Base-by-base conservation (phyloP, 2,113 vertebrate species). In the Oryctolagus cuniculus region DNA sequence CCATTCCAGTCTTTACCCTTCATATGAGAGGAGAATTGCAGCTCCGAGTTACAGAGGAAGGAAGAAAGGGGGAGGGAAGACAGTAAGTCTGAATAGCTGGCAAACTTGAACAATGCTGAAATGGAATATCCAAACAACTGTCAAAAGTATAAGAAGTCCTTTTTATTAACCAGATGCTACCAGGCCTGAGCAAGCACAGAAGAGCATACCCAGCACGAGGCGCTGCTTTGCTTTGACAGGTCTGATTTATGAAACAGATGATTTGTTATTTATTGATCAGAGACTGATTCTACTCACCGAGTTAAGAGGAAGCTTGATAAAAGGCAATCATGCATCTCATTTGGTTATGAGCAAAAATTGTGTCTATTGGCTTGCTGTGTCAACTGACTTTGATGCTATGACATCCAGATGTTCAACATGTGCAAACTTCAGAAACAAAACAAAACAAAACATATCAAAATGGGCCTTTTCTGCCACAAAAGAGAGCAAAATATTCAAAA, bases 341-440 rank as follows among this genome's bases (percentile, higher is more conserved):
- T 97, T 97, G 96, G 70, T 96, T 94, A 38, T 81, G 96, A 97
- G 80, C 58, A 96, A 95, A 94, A 96, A 81, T 70, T 96, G 38
- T 44, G 44, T 97, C 96, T 97, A 96, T 96, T 96, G 97, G 95
- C 97, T 97, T 97, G 69, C 91, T 88, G n/a, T 94, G 88, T 98
- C 96, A 97, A 83, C 67, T 82, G 63, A 90, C 95, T 97, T 98
- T 98, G 96, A 97, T 95, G 96, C 69, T 95, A 85, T 66, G 75
- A 89, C 36, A 95, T 96, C 95, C 97, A 98, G 97, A 96, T 98
- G 98, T 97, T 98, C 95, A 97, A 97, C 97, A 98, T 97, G 97
- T 93, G 96, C 96, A 98, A 98, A 97, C 13, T 96, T 81, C 93
- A 98, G 95, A 97, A 96, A 95, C 49, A 96, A 98, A 96, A 95